phyloP scores from a whole-genome alignment of 1,140 invertebrate genomes.

The Chelonus insularis region DNA sequence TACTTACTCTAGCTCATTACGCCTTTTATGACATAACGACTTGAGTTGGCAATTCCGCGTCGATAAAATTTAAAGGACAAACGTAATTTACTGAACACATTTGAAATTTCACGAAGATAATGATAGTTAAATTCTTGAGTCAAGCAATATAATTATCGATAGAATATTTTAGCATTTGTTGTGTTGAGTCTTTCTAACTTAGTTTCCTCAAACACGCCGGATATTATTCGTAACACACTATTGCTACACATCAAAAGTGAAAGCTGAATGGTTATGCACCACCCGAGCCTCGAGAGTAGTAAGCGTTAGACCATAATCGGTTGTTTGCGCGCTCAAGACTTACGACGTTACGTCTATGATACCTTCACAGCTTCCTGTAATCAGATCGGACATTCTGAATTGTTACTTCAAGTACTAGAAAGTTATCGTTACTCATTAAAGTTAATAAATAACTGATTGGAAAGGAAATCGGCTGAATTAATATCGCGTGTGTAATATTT shows the following conservation, averaged over 20 bases:
- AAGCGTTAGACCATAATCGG: conserved; percentile 31
- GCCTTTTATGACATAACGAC: conserved; percentile 49
- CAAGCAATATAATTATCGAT: not conserved
- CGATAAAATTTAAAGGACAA: not conserved
- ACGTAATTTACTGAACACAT: not conserved
- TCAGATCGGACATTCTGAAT: conserved; percentile 7
- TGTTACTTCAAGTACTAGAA: conserved; percentile 1
- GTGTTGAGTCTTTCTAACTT: not conserved
- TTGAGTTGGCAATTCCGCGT: conserved; percentile 16
- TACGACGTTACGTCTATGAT: not conserved
- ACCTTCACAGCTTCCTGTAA: conserved; percentile 12
- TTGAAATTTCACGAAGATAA: too few species aligned
- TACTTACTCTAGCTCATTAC: conserved; percentile 34
- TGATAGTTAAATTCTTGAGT: too few species aligned
- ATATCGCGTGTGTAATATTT: not conserved
- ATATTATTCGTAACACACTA: conserved; percentile 9
- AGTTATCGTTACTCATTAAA: conserved; percentile 1
- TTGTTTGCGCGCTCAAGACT: conserved; percentile 6
- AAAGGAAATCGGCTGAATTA: not conserved
- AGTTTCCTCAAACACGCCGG: not conserved
- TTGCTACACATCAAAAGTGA: conserved; percentile 44
- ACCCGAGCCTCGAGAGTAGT: conserved; percentile 37
- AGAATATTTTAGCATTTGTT: not conserved
- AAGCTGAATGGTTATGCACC: conserved; percentile 42
- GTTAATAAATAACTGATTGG: not conserved